These are phyloP conservation scores for Aricia agestis DNA, from an alignment of 1,140 invertebrate species.

Conservation along the genomic window DNA sequence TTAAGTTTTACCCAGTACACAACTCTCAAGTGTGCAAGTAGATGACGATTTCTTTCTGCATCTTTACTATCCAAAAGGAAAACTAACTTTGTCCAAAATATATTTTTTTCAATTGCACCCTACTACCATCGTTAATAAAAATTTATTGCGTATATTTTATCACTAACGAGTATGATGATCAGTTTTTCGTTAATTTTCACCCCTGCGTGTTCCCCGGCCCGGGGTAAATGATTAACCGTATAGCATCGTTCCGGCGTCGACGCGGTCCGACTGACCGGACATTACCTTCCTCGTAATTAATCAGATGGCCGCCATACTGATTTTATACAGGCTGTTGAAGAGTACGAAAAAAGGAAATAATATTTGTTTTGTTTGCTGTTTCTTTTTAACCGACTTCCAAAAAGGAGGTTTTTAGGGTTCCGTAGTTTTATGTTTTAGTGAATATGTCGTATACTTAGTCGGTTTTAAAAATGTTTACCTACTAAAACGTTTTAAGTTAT, in stretches of 20 bases:
- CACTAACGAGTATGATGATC: not conserved
- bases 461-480: too few relatives aligned
- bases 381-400: slow-evolving; percentile 5
- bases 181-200: slow-evolving; percentile 1
- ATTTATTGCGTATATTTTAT: slow-evolving; percentile 1
- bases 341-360: too few relatives aligned
- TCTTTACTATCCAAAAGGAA: not conserved
- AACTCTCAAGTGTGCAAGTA: too few relatives aligned
- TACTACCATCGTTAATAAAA: not conserved
- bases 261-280: slow-evolving; percentile 2
- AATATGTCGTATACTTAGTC: too few relatives aligned
- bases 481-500: too few relatives aligned
- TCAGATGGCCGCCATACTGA: slow-evolving; percentile 40
- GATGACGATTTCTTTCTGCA: too few relatives aligned
- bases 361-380: too few relatives aligned
- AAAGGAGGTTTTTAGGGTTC: not conserved
- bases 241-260: slow-evolving; percentile 9
- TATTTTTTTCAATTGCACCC: too few relatives aligned
- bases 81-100: too few relatives aligned
- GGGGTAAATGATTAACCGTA: slow-evolving; percentile 15
- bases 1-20: too few relatives aligned
- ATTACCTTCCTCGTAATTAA: slow-evolving; percentile 42
- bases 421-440: not conserved
- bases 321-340: not conserved
- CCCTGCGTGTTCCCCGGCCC: not conserved